Base-by-base conservation (phyloP, 2,113 vertebrate species). In the Podarcis cretensis region DNA sequence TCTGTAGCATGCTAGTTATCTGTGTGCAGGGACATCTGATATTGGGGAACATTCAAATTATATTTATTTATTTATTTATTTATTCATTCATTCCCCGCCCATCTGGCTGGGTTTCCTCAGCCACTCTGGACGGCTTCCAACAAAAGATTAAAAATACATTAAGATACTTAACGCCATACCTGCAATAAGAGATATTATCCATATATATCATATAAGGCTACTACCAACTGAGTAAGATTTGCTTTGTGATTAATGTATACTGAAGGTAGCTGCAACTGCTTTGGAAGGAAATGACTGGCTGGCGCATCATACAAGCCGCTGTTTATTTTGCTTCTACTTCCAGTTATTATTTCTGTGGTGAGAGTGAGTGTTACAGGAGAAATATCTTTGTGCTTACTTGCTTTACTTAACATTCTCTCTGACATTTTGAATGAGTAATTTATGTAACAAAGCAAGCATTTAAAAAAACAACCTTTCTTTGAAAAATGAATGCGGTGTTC, bases 321-420 rank as follows among this genome's bases (percentile, higher is more conserved):
- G 63, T 8, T 43, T 1, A 0, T 13, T 27, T 65, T 90, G 84
- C 71, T 35, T 77, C 54, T 48, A 66, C 59, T 87, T 89, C 63
- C 73, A 86, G 6, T 1, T 90, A 66, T 59, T 92, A 59, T 87
- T 92, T 89, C 88, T 82, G 27, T 85, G 5, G 90, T 80, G 57
- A 78, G 5, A 4, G 23, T 32, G 89, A 25, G 68, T 89, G 84
- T 93, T 86, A 91, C 7, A 91, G 13, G 86, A 59, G 71, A 77
- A 2, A 59, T 20, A 68, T 86, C 76, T 85, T 80, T 83, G 83
- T 0, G 0, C 12, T 66, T 86, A 4, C 25, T 92, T 87, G 12
- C 0, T 85, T 91, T 57, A 40, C 65, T 69, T 84, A 57, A 81
- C 6, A 27, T 0, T 43, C 2, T 87, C 18, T 35, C 40, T 65